Conservation (phyloP, 2,888 invertebrate species). For the Eurois occulta region DNA sequence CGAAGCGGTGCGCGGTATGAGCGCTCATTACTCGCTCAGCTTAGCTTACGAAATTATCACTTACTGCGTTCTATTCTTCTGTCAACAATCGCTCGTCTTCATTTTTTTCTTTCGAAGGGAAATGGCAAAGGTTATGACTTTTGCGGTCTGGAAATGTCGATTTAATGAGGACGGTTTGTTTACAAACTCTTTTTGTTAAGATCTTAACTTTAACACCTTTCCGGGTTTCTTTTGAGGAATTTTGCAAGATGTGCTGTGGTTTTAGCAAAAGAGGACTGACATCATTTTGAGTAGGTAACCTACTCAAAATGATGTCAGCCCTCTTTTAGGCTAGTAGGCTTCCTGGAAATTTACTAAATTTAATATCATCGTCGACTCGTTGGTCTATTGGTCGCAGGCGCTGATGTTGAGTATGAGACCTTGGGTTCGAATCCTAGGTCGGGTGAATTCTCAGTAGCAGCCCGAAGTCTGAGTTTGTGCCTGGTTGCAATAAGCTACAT, state of each 20-base stretch:
- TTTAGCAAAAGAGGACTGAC: not conserved
- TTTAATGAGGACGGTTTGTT: constrained; percentile 36
- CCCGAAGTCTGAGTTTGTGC: not conserved
- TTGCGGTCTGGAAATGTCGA: constrained; percentile 33
- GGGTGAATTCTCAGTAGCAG: not conserved
- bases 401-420: too few relatives aligned
- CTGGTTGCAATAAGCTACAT: not conserved
- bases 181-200: constrained; percentile 25
- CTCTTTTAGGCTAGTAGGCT: too few relatives aligned
- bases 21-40: constrained; percentile 34
- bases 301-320: too few relatives aligned
- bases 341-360: not conserved
- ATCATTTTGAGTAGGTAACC: not conserved
- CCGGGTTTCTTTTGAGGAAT: constrained; percentile 18
- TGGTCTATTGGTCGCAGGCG: not conserved
- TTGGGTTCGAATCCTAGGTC: not conserved
- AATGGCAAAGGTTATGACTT: constrained; percentile 17
- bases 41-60: constrained; percentile 29
- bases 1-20: constrained; percentile 39
- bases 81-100: not conserved
- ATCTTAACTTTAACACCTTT: not conserved
- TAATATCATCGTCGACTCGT: not conserved
- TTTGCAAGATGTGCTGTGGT: not conserved
- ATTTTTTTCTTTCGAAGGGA: constrained; percentile 4
- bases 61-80: constrained; percentile 23